Percentiles rank a stretch among this genome's conserved stretches.
phyloP scores from a whole-genome alignment of 1,140 invertebrate genomes.

The Saccostrea glomerata region DNA sequence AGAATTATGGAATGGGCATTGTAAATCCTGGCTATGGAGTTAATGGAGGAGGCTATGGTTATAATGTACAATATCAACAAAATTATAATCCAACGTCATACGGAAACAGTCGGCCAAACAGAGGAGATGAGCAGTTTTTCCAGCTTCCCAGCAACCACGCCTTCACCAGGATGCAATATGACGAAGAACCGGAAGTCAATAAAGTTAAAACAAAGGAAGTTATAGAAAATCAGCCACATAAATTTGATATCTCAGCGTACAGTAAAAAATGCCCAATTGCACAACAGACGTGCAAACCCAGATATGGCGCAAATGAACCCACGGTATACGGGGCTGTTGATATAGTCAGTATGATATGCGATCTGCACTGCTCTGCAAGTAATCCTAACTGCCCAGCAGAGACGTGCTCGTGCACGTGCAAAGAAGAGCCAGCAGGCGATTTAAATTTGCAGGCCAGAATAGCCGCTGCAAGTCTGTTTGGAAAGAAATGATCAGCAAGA shows the following conservation, averaged over 20 bases:
- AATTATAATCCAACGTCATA: background rate
- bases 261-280: background rate
- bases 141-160: slow-evolving; percentile 24
- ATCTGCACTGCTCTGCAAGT: background rate
- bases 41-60: background rate
- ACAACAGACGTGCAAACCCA: background rate
- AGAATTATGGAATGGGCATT: background rate
- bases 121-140: slow-evolving; percentile 24
- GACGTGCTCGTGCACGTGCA: slow-evolving; percentile 32
- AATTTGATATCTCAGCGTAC: background rate
- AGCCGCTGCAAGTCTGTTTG: slow-evolving; percentile 8
- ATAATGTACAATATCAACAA: slow-evolving; percentile 1
- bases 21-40: background rate
- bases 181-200: slow-evolving; percentile 33
- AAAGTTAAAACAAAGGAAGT: background rate
- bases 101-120: background rate
- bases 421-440: background rate
- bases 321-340: slow-evolving; percentile 17
- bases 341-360: slow-evolving; percentile 41
- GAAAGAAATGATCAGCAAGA: background rate
- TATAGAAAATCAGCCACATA: background rate
- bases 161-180: background rate
- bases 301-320: slow-evolving; percentile 1
- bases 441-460: background rate
- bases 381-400: slow-evolving; percentile 40